Evolutionary conservation across 2,113 vertebrate genomes (phyloP).

Genomic region (Boulengeromyrus knoepffleri): DNA sequence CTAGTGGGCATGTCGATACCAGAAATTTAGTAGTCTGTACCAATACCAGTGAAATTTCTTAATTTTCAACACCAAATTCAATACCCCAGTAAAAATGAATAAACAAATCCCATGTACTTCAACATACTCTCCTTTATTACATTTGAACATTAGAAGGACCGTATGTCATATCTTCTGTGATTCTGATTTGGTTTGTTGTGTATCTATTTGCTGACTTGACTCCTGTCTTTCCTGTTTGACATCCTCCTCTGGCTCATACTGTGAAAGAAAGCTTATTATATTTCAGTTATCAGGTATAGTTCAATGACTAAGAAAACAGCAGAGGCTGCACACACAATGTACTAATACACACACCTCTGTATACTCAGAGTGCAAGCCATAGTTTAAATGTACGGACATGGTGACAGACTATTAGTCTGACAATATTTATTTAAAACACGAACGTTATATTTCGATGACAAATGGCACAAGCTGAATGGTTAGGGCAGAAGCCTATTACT

Average conservation of each 20-base stretch:
- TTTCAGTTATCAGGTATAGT: not conserved
- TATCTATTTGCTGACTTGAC: not conserved
- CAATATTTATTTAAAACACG: not conserved
- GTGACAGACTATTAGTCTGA: not conserved
- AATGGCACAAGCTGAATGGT: not conserved
- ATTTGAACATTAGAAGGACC: not conserved
- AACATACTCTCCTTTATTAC: not conserved
- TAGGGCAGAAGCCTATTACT: not conserved
- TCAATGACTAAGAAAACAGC: not conserved
- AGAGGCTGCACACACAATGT: not conserved
- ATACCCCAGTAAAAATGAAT: not conserved
- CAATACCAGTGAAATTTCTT: not conserved
- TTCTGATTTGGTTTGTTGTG: not conserved
- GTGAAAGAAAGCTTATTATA: not conserved
- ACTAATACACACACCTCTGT: not conserved
- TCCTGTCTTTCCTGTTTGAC: not conserved
- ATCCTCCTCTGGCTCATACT: not conserved
- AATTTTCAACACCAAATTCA: not conserved
- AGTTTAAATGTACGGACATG: not conserved
- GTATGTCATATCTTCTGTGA: not conserved
- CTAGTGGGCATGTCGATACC: not conserved
- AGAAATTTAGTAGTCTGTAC: not conserved
- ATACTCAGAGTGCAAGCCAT: not conserved
- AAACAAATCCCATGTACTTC: not conserved
- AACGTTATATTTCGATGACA: not conserved